Evolutionary conservation across 2,113 vertebrate genomes (phyloP), one percentile per base, ranked within the genome.

Genomic region (Triplophysa siluroides): DNA sequence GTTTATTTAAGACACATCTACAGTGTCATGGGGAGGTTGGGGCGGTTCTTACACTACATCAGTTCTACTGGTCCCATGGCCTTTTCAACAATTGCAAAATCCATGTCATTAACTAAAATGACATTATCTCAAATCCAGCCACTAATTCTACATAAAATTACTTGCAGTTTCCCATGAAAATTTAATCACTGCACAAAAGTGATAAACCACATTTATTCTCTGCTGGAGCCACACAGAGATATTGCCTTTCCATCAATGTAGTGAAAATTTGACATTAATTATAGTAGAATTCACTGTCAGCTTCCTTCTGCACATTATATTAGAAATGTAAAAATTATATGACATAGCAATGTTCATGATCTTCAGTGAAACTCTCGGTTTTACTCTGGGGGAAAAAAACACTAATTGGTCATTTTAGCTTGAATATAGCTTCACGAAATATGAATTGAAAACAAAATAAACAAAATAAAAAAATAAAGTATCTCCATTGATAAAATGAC

Each of bases 261-360:
- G 26, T 73, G 26, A 10, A 88, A 87, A 86, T 83, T 14, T 81
- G 58, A 85, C 14, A 0, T 80, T 91, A 77, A 79, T 83, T 86
- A 24, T 82, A 54, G 81, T 65, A 81, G 74, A 54, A 85, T 84
- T 83, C 10, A 87, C n/a, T 65, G 8, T 65, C 81, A 43, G 69
- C 61, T 61, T 54, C 11, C 33, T 67, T 13, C 33, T 33, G 1
- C 18, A 18, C 11, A 16, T 47, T 45, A 47, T 6, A 67, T 60
- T 66, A 24, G 33, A 24, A 23, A 45, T 38, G 10, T 21, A 52
- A 62, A 66, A n/a, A 70, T 63, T 62, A 23, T 45, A 81, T 29
- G 50, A 61, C 47, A 65, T 21, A 23, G 5, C 19, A 54, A 58
- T 65, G 14, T 47, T 69, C 38, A 65, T 70, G 21, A 2, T 12